Conservation (phyloP, 2,888 invertebrate genomes). For the Cephus pygmeus region DNA sequence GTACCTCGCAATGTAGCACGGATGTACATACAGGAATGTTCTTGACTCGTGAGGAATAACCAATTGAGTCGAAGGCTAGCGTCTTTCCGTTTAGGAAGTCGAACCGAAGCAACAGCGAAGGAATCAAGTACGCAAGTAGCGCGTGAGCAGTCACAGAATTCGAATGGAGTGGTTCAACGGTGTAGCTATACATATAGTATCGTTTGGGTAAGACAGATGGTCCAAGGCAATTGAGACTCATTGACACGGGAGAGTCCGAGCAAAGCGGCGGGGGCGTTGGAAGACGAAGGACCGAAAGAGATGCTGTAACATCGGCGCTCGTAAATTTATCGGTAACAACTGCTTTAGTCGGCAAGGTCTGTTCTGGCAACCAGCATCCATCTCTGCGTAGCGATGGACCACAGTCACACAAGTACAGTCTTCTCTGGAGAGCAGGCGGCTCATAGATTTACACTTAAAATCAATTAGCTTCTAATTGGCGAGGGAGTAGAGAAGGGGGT, state of each 20-base stretch:
- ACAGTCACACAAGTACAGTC: too few relatives aligned
- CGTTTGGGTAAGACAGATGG: constrained; percentile 38
- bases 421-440: constrained; percentile 6
- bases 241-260: constrained; percentile 31
- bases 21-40: too few relatives aligned
- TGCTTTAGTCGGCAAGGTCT: constrained; percentile 21
- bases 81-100: too few relatives aligned
- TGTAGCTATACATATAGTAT: neutral
- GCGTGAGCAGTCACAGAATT: too few relatives aligned
- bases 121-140: too few relatives aligned
- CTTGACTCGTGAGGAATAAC: too few relatives aligned
- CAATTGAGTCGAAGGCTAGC: too few relatives aligned
- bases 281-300: constrained; percentile 22
- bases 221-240: constrained; percentile 42
- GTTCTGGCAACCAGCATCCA: too few relatives aligned
- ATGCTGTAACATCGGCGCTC: constrained; percentile 30
- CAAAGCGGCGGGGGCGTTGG: constrained; percentile 21
- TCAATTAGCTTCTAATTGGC: constrained; percentile 24
- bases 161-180: too few relatives aligned
- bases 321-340: constrained; percentile 55
- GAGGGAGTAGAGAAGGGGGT: neutral
- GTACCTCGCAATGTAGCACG: too few relatives aligned
- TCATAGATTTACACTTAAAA: constrained; percentile 24
- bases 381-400: neutral
- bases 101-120: too few relatives aligned